Conservation (phyloP, 2,113 vertebrate species). For the Morone saxatilis region DNA sequence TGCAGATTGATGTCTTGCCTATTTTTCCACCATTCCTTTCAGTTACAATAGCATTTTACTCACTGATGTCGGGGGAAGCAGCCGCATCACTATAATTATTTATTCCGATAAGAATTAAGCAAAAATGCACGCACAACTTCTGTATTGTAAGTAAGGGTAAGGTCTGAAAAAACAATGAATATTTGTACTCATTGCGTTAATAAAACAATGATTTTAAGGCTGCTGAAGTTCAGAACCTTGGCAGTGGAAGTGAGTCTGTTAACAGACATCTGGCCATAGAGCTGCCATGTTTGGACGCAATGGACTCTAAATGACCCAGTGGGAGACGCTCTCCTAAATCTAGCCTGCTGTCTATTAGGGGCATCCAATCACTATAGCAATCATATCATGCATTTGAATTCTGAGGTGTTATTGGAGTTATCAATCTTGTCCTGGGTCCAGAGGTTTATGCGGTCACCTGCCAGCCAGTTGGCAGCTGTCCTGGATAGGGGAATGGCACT, state of each 20-base stretch:
- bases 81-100: neutral
- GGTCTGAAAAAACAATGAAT: neutral
- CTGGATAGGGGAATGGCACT: conserved; percentile 40
- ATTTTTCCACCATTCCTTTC: neutral
- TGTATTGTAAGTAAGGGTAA: too few relatives aligned
- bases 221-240: conserved; percentile 33
- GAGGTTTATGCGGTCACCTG: conserved; percentile 75
- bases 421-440: conserved; percentile 75
- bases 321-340: conserved; percentile 61
- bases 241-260: conserved; percentile 42
- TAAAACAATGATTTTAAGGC: conserved; percentile 24
- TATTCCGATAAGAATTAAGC: too few relatives aligned
- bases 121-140: neutral
- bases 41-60: neutral
- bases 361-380: conserved; percentile 68
- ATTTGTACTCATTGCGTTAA: neutral
- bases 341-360: conserved; percentile 65
- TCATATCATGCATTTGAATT: conserved; percentile 69
- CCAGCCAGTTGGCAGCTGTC: conserved; percentile 74
- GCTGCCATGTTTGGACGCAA: conserved; percentile 49
- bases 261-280: conserved; percentile 77
- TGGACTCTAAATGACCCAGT: conserved; percentile 64
- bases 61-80: neutral
- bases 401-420: conserved; percentile 68
- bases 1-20: too few relatives aligned